Conservation (phyloP, 2,888 invertebrate genomes). For the Anticlea derivata region DNA sequence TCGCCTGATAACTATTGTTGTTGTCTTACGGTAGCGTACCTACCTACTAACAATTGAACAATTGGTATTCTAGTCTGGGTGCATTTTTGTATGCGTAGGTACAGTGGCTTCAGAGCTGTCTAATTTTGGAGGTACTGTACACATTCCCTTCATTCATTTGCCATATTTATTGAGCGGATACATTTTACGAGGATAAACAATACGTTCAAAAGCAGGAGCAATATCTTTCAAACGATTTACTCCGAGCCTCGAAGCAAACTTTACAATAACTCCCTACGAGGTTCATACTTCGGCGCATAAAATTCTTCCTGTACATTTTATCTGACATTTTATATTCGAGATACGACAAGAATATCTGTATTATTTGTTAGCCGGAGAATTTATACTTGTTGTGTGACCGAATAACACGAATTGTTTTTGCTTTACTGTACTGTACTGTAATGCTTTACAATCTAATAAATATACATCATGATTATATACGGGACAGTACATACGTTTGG, state of each 20-base stretch:
- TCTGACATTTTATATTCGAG: conserved; percentile 15
- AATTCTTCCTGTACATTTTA: conserved; percentile 23
- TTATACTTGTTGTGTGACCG: conserved; percentile 10
- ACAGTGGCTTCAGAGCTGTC: too few species aligned
- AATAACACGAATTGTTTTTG: too few species aligned
- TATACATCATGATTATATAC: too few species aligned
- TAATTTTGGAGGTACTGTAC: too few species aligned
- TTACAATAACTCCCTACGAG: conserved; percentile 22
- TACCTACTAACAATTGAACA: too few species aligned
- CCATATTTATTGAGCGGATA: conserved; percentile 19
- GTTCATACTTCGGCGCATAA: conserved; percentile 18
- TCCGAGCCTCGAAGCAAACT: conserved; percentile 25
- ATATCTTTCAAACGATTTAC: conserved; percentile 28
- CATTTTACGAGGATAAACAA: conserved; percentile 23
- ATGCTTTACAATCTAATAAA: too few species aligned
- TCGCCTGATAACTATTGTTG: too few species aligned
- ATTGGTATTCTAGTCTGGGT: too few species aligned
- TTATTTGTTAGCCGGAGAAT: conserved; percentile 8
- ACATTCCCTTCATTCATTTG: conserved; percentile 1
- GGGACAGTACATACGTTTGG: too few species aligned
- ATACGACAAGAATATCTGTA: conserved; percentile 18
- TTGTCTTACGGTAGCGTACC: too few species aligned
- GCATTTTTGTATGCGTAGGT: too few species aligned
- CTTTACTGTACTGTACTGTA: too few species aligned
- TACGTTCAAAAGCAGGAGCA: conserved; percentile 22